A percentile compares a stretch with the other conserved stretches of the same genome.
These are phyloP conservation scores for Lerema accius DNA, from an alignment of 1,140 invertebrate species.

Conservation along the genomic window DNA sequence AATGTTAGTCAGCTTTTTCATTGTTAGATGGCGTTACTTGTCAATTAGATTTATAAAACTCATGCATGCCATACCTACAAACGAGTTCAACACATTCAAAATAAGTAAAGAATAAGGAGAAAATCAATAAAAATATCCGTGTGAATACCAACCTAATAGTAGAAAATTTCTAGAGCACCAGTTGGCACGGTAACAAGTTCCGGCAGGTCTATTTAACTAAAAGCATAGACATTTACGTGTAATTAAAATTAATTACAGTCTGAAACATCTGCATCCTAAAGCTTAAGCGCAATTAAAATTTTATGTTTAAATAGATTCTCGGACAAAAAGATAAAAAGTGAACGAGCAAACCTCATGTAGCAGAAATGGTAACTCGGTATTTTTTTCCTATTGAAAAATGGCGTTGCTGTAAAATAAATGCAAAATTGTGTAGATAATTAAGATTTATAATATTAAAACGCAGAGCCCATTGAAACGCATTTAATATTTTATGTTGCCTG, in stretches of 20 bases:
- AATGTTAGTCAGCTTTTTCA: too few relatives aligned
- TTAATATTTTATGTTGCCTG: background rate
- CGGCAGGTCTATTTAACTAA: constrained; percentile 11
- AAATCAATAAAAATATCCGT: too few relatives aligned
- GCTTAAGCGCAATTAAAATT: constrained; percentile 33
- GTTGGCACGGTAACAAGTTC: background rate
- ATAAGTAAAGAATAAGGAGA: too few relatives aligned
- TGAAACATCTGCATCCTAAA: constrained; percentile 25
- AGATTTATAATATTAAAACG: constrained; percentile 1
- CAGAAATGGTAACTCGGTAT: constrained; percentile 19
- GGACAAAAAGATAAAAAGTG: constrained; percentile 23
- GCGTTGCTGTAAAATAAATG: constrained; percentile 19
- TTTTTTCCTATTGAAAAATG: constrained; percentile 10
- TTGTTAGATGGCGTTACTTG: too few relatives aligned
- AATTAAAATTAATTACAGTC: constrained; percentile 32
- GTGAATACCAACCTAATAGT: background rate
- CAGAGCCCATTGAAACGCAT: background rate
- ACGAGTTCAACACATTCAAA: too few relatives aligned
- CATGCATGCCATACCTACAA: too few relatives aligned
- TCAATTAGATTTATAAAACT: too few relatives aligned
- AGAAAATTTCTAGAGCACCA: background rate
- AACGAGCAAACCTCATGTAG: constrained; percentile 22
- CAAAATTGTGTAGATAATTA: constrained; percentile 7
- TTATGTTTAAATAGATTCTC: constrained; percentile 34
- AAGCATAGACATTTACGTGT: constrained; percentile 25